Base-by-base conservation (phyloP, 2,888 invertebrate genomes). In the Cistogaster globosa region DNA sequence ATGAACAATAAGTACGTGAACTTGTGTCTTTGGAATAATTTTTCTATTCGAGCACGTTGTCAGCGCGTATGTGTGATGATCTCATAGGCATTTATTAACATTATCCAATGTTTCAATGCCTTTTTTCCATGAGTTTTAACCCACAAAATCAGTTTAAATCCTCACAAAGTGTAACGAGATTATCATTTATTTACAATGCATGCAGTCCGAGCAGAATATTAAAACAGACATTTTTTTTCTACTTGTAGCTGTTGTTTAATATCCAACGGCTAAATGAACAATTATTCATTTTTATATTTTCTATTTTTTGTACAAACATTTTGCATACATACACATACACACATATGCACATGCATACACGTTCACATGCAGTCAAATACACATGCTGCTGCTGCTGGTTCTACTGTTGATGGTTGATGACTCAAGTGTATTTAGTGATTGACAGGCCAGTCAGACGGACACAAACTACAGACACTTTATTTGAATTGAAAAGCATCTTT, bases 121-220 rank as follows among this genome's bases (percentile, higher is more conserved):
- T 57, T 60, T 72, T 32, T 76, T 69, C 36, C 82, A 83, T 32
- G 51, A 83, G 71, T 45, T 83, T 71, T n/a, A 53, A 83, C 79
- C 83, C 79, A 78, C 74, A 79, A 83, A 83, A 79, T 83, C 83
- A 74, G 83, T 69, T 78, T 69, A 83, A 83, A 83, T 79, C 78
- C 79, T 79, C 63, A 63, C 55, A 83, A 83, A 74, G 78, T 79
- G 48, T 48, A 83, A 79, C 79, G 55, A 79, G 83, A 83, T 83
- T 83, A 83, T 68, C 78, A 38, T 78, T 77, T 62, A 68, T 74
- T 74, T 83, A 42, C 42, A 42, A 58, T 53, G 16, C 71, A 83
- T 78, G 78, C 42, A 55, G 63, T 45, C 55, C 6, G 69, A 63
- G 55, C 60, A 55, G 78, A 78, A 78, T 78, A 69, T 78, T 78